These are phyloP conservation scores for Stenoptilia bipunctidactyla DNA, from an alignment of 2,888 invertebrate species.

Conservation along the genomic window DNA sequence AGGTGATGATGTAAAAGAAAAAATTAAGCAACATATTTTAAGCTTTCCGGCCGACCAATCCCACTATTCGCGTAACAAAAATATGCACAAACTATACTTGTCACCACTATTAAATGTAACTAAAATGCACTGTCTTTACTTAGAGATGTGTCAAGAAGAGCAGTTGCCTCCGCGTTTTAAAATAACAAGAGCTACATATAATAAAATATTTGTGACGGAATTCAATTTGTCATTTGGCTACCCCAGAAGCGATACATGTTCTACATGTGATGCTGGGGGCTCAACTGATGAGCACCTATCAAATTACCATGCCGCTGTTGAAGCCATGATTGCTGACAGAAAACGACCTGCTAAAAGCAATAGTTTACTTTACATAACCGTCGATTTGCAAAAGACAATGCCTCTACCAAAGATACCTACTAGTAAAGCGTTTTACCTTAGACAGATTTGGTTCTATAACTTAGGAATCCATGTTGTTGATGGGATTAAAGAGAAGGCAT, in stretches of 20 bases:
- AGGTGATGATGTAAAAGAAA: too few relatives aligned
- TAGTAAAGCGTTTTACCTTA: constrained; percentile 3
- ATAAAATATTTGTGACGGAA: background rate
- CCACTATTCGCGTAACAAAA: too few relatives aligned
- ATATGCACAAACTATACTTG: background rate
- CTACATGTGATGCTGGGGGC: constrained; percentile 16
- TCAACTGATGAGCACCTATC: constrained; percentile 13
- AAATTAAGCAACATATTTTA: too few relatives aligned
- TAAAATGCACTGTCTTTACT: background rate
- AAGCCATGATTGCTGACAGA: constrained; percentile 13
- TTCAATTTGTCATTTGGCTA: background rate
- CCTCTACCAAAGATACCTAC: constrained; percentile 7
- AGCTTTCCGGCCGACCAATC: too few relatives aligned
- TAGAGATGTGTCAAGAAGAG: background rate
- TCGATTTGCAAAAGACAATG: constrained; percentile 6
- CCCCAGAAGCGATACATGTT: constrained; percentile 5
- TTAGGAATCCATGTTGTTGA: constrained; percentile 14
- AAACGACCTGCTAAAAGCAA: constrained; percentile 6
- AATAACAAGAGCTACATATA: background rate
- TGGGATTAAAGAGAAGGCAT: constrained; percentile 13
- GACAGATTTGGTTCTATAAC: constrained; percentile 2
- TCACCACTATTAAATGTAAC: background rate
- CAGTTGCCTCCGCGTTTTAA: background rate
- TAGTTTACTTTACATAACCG: constrained; percentile 2
- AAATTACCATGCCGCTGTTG: constrained; percentile 15